These are phyloP conservation scores for Tiliacea aurago DNA, from an alignment of 2,888 invertebrate species.

Conservation along the genomic window DNA sequence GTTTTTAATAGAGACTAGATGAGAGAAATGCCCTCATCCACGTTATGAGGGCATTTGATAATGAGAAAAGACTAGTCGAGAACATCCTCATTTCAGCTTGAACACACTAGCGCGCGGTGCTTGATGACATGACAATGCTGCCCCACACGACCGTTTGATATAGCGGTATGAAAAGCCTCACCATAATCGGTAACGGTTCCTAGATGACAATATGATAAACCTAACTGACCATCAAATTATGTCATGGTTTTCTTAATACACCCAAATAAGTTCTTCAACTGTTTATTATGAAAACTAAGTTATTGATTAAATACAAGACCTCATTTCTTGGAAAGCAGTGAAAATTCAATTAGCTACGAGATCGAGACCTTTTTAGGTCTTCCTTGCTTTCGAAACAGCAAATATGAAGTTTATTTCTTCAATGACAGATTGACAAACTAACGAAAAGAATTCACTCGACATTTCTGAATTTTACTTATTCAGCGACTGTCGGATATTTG, in stretches of 20 bases:
- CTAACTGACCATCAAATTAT: conserved; percentile 8
- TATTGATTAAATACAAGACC: conserved; percentile 1
- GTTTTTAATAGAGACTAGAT: not conserved
- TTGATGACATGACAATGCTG: conserved; percentile 9
- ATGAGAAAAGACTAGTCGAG: not conserved
- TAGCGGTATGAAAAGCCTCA: conserved; percentile 13
- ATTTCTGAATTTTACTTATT: conserved; percentile 25
- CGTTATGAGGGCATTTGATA: not conserved
- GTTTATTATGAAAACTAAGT: not conserved
- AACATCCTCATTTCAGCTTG: not conserved
- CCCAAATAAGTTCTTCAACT: not conserved
- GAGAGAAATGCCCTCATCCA: not conserved
- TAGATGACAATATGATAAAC: conserved; percentile 1
- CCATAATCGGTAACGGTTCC: conserved; percentile 21
- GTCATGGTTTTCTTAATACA: not conserved
- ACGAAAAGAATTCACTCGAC: not conserved
- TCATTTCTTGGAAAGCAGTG: conserved; percentile 10
- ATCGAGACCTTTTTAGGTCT: conserved; percentile 25
- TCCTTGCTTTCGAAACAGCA: conserved; percentile 13
- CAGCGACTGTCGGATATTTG: conserved; percentile 4
- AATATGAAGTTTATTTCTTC: conserved; percentile 20
- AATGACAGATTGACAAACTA: conserved; percentile 4
- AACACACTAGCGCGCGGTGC: not conserved
- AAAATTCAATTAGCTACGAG: conserved; percentile 29
- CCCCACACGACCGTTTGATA: conserved; percentile 5